Base-by-base conservation (phyloP, 2,113 vertebrate species). In the Ivindomyrus marchei region DNA sequence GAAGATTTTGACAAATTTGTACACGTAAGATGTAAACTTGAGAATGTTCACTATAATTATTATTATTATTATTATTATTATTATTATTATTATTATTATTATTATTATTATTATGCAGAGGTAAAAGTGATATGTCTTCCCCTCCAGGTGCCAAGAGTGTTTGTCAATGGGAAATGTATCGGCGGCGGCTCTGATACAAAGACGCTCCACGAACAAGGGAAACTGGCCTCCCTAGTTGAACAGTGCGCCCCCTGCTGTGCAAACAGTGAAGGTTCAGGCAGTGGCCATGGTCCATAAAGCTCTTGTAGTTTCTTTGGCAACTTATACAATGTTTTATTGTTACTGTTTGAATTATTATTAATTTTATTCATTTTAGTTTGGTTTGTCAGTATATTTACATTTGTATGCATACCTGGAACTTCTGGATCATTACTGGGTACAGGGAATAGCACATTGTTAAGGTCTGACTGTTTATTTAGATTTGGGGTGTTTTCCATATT, bases 111-210 rank as follows among this genome's bases (percentile, higher is more conserved):
- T 77, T 77, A 49, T 17, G 46, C 77, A 36, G 15, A 13, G 45
- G 19, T 13, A 24, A 27, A 83, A 8, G n/a, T 50, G 13, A 50
- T 7, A n/a, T 90, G n/a, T 50, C 27, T 62, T 66, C 87, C 24
- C 46, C n/a, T 87, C 7, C 90, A 99, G 98, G 98, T 99, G 15
- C 98, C 98, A 7, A 96, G 97, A 95, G 97, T 99, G 90, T 99
- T 99, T 95, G 95, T 99, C 88, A 99, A 99, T 21, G 98, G 98
- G 53, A 94, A 94, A 91, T 99, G 97, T 92, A 96, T 99, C 27
- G 98, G 98, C 66, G 98, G 98, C 6, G 98, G 98, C 90, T 95
- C 96, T 0, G 98, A 99, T 62, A 98, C 97, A 90, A 95, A 96
- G 0, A 96, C 94, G 90, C 97, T 99, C 92, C 97, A 98, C 19